A percentile compares a stretch with the other conserved stretches of the same genome.
phyloP scores from a whole-genome alignment of 2,797 vertebrate genomes.

The Taenioides sp. region DNA sequence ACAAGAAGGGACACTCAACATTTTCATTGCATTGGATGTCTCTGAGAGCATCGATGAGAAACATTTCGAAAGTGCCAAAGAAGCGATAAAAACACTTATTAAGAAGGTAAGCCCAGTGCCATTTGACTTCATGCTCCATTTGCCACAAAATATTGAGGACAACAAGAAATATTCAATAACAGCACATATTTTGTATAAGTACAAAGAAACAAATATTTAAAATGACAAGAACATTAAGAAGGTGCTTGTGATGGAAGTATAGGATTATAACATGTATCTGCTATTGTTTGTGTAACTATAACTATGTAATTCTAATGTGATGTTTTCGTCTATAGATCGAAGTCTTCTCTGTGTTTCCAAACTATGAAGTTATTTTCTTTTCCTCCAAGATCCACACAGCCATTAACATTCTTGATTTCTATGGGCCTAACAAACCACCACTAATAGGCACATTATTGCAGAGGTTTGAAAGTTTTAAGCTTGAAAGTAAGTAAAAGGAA shows the following conservation, averaged over 20 bases:
- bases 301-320: neutral
- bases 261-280: too few species aligned
- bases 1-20: constrained; percentile 76
- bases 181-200: too few species aligned
- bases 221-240: too few species aligned
- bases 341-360: constrained; percentile 59
- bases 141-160: too few species aligned
- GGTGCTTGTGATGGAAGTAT: too few species aligned
- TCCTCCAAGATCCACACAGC: constrained; percentile 36
- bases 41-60: constrained; percentile 69
- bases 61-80: constrained; percentile 43
- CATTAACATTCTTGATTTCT: constrained; percentile 53
- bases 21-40: constrained; percentile 81
- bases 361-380: constrained; percentile 70
- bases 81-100: constrained; percentile 61
- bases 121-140: too few species aligned
- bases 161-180: too few species aligned
- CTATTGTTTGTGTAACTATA: too few species aligned
- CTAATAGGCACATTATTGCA: fast-evolving
- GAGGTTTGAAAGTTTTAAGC: neutral
- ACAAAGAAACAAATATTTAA: too few species aligned
- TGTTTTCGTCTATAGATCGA: constrained; percentile 55
- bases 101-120: constrained; percentile 66
- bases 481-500: constrained; percentile 34
- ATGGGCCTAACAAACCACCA: fast-evolving